These are phyloP conservation scores for Bursaphelenchus okinawaensis DNA, from an alignment of 2,888 invertebrate genomes.

Conservation along the genomic window DNA sequence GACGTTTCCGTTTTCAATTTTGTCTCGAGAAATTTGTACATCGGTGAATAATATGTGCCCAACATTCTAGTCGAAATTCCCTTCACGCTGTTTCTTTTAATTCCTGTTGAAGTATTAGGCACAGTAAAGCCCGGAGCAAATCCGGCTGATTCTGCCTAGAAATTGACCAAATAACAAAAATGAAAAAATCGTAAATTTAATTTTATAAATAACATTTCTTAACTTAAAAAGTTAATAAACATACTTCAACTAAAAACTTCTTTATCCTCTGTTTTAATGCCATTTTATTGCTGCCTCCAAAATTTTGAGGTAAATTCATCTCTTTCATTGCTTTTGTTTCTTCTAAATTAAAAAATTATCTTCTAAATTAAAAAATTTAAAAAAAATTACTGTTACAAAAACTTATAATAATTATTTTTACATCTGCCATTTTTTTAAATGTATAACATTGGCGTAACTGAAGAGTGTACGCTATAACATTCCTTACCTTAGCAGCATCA, in stretches of 20 bases:
- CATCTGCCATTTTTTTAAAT: too few relatives aligned
- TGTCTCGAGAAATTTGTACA: neutral
- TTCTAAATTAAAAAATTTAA: neutral
- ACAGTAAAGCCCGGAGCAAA: neutral
- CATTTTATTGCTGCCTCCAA: slow-evolving; percentile 5
- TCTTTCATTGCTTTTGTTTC: neutral
- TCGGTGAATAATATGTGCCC: neutral
- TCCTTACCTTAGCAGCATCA: too few relatives aligned
- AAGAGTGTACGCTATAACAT: too few relatives aligned
- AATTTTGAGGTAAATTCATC: slow-evolving; percentile 2
- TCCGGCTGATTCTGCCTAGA: neutral
- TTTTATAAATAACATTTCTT: too few relatives aligned
- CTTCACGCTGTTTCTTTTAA: neutral
- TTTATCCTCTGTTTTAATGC: neutral
- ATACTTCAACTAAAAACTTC: neutral
- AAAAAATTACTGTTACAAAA: neutral
- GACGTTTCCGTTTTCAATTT: neutral
- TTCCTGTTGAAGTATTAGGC: too few relatives aligned
- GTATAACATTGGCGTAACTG: too few relatives aligned
- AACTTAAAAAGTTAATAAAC: neutral
- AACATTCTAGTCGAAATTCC: neutral
- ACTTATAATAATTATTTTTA: neutral
- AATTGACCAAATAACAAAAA: neutral
- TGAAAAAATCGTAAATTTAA: neutral
- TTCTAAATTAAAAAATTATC: neutral